Percentiles rank a stretch among this genome's conserved stretches.
phyloP scores from a whole-genome alignment of 2,797 vertebrate genomes.

The Sebastes aleutianus region DNA sequence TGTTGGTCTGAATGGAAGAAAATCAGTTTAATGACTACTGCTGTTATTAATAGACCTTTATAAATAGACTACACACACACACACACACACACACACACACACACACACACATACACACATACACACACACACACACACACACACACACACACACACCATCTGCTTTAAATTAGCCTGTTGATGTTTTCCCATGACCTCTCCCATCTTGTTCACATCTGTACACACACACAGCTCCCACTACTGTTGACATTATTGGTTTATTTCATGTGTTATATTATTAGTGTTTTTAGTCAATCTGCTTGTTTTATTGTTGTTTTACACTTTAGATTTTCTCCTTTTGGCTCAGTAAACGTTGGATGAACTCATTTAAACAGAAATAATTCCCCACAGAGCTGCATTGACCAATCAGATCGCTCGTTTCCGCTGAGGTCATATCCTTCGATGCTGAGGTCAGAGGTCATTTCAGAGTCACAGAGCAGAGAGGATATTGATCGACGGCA shows the following conservation, averaged over 20 bases:
- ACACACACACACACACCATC: conserved; percentile 4
- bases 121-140: not conserved
- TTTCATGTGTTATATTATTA: not conserved
- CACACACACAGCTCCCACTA: not conserved
- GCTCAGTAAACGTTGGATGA: not conserved
- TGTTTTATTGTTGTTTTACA: not conserved
- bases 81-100: not conserved
- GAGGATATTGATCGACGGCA: not conserved
- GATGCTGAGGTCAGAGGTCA: not conserved
- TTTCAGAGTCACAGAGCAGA: not conserved
- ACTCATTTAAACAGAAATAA: not conserved
- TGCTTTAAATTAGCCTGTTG: conserved; percentile 34
- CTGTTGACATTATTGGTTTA: not conserved
- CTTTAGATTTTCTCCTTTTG: not conserved
- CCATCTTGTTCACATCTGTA: conserved; percentile 10
- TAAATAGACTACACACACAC: not conserved
- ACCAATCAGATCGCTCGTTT: not conserved
- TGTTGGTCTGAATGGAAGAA: not conserved
- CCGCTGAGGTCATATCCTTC: not conserved
- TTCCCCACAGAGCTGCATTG: not conserved
- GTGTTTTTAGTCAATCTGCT: not conserved
- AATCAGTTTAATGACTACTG: not conserved
- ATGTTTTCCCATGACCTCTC: conserved; percentile 50
- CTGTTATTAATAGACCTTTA: not conserved
- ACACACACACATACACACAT: no score